Percentiles rank a stretch among this genome's conserved stretches.
phyloP scores from a whole-genome alignment of 92 coral and sea anemone species.

The Pocillopora meandrina region DNA sequence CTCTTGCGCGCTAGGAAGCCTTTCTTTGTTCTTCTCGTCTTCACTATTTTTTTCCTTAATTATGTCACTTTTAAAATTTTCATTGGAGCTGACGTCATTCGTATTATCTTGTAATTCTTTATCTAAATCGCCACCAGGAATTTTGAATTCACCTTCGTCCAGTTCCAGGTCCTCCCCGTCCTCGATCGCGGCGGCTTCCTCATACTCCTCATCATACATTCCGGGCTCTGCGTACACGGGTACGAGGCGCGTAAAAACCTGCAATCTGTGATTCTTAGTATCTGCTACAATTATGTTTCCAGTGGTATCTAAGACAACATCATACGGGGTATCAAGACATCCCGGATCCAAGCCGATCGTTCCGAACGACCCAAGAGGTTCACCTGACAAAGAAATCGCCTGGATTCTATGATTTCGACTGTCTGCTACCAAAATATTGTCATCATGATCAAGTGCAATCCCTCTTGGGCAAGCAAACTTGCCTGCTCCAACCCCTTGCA shows the following conservation, averaged over 20 bases:
- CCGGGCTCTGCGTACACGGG: constrained; percentile 55
- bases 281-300: constrained; percentile 90
- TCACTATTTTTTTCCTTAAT: not conserved
- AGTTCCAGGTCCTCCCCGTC: constrained; percentile 10
- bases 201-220: constrained; percentile 28
- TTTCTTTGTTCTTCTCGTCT: not conserved
- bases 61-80: not conserved
- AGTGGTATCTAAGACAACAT: constrained; percentile 65
- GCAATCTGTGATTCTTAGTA: constrained; percentile 89
- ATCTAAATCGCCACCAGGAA: not conserved
- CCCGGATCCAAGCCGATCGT: constrained; percentile 80
- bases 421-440: constrained; percentile 86
- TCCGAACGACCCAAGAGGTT: constrained; percentile 78
- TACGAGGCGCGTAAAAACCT: constrained; percentile 66
- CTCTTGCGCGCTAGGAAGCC: not conserved
- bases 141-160: not conserved
- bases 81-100: not conserved
- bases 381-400: constrained; percentile 71
- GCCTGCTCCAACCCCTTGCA: constrained; percentile 82
- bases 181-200: constrained; percentile 19
- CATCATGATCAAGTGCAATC: constrained; percentile 72
- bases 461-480: constrained; percentile 91
- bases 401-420: constrained; percentile 94
- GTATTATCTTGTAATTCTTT: not conserved
- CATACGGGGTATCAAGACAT: constrained; percentile 87